A percentile compares a stretch with the other conserved stretches of the same genome.
Conservation (phyloP, 2,888 invertebrate genomes). For the Nymphalis urticae region DNA sequence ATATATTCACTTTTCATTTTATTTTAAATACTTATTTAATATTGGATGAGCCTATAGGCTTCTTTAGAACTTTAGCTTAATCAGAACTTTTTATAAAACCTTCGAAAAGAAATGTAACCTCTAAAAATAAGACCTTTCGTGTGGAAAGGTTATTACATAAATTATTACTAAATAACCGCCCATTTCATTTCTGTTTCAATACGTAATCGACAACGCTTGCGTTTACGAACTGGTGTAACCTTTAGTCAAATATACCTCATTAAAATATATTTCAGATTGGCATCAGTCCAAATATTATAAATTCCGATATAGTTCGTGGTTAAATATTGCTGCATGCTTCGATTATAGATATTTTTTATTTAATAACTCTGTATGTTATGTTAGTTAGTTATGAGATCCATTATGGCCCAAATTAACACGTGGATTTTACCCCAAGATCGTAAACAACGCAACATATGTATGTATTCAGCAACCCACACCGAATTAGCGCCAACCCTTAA, state of each 20-base stretch:
- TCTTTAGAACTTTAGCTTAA: no score
- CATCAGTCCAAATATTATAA: conserved; percentile 16
- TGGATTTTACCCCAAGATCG: no score
- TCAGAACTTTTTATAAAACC: background rate
- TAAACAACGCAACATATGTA: no score
- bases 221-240: conserved; percentile 5
- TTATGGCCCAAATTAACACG: no score
- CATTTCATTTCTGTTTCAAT: conserved; percentile 1
- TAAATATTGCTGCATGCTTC: no score
- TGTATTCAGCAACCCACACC: no score
- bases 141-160: conserved; percentile 16
- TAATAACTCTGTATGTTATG: no score
- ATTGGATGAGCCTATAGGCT: background rate
- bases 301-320: conserved; percentile 11
- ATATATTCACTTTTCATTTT: no score
- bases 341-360: no score
- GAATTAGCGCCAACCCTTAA: no score
- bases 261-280: conserved; percentile 18
- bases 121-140: conserved; percentile 20
- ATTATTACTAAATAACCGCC: conserved; percentile 5
- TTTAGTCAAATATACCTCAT: conserved; percentile 7
- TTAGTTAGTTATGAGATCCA: no score
- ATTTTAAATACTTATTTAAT: background rate
- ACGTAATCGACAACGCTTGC: background rate
- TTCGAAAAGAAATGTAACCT: background rate